These are phyloP conservation scores for Ctenopoma kingsleyae DNA, from an alignment of 2,797 vertebrate genomes.

Conservation along the genomic window DNA sequence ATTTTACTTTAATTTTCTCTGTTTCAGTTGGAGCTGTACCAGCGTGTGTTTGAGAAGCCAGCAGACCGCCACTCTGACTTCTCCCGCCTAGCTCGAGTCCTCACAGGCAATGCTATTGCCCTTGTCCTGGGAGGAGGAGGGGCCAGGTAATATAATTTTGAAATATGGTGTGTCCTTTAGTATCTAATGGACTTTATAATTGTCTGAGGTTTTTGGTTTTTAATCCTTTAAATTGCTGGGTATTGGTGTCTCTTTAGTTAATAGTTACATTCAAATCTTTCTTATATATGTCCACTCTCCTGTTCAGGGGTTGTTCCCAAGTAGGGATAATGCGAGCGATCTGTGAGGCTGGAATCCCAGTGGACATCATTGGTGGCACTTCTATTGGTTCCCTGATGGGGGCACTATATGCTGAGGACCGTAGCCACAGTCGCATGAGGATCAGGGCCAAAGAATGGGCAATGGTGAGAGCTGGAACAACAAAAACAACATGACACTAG, in stretches of 20 bases:
- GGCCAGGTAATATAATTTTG: conserved; percentile 86
- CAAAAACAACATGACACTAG: background rate
- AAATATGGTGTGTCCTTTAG: background rate
- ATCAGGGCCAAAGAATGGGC: conserved; percentile 94
- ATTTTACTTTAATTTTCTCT: too few relatives aligned
- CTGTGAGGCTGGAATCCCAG: conserved; percentile 89
- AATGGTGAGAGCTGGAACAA: conserved; percentile 85
- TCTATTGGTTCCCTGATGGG: conserved; percentile 95
- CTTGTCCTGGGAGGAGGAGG: conserved; percentile 95
- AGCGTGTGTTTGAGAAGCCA: conserved; percentile 90
- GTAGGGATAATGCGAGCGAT: conserved; percentile 92
- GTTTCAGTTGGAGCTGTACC: conserved; percentile 93
- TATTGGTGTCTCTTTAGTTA: background rate
- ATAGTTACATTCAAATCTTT: background rate
- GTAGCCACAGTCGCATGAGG: conserved; percentile 90
- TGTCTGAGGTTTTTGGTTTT: background rate
- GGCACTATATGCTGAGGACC: conserved; percentile 92
- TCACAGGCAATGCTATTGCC: conserved; percentile 94
- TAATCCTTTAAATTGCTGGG: background rate
- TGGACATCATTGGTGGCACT: conserved; percentile 93
- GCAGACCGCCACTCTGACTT: conserved; percentile 95
- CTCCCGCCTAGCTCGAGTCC: conserved; percentile 92
- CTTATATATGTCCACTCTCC: background rate
- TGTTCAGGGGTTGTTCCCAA: conserved; percentile 91
- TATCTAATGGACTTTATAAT: conserved; percentile 6